Conservation (phyloP, 2,797 vertebrate species). For the Eupleurogrammus muticus region DNA sequence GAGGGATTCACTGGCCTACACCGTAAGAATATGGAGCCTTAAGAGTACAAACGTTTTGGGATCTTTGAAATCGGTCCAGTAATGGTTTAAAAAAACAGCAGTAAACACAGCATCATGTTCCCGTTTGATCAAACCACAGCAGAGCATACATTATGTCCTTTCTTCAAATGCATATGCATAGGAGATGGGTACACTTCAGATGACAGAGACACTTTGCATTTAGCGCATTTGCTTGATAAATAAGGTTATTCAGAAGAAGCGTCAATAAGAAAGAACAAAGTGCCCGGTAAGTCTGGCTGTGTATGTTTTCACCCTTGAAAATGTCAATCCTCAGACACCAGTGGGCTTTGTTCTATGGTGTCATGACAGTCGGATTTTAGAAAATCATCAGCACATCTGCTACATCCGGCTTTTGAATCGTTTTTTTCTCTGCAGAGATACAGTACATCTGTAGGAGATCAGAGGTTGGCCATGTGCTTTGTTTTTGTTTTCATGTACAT, state of each 20-base stretch:
- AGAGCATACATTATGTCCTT: neutral
- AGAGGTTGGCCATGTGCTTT: constrained; percentile 5
- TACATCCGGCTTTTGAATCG: neutral
- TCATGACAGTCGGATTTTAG: constrained; percentile 6
- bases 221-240: constrained; percentile 5
- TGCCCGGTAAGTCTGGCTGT: neutral
- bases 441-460: neutral
- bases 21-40: no score
- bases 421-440: constrained; percentile 17
- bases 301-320: constrained; percentile 16
- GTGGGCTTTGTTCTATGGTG: neutral
- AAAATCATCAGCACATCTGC: constrained; percentile 11
- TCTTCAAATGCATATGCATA: neutral
- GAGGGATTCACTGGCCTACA: no score
- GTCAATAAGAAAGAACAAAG: constrained; percentile 3
- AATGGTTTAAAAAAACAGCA: no score
- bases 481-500: constrained; percentile 25
- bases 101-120: no score
- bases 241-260: neutral
- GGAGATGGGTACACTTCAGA: neutral
- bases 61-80: no score
- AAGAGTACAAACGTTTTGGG: no score
- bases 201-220: neutral
- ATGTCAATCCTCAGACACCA: neutral
- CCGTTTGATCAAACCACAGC: no score